These are phyloP conservation scores for Falco biarmicus DNA, from an alignment of 2,797 vertebrate species.

Conservation along the genomic window DNA sequence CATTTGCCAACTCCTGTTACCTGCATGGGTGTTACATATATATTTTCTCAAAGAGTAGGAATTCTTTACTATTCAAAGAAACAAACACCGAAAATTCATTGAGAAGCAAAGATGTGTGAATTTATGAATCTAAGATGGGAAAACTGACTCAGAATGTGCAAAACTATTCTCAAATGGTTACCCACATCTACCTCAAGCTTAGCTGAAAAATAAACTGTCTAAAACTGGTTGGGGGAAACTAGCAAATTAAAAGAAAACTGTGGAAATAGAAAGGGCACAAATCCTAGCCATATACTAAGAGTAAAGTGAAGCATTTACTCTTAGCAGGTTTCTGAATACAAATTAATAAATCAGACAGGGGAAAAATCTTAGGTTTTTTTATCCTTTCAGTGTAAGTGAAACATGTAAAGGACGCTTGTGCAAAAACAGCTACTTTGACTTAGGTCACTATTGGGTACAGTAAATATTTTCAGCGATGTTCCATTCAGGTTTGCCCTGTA, in stretches of 20 bases:
- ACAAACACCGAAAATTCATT: not conserved
- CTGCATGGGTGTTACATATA: not conserved
- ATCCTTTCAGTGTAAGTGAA: conserved; percentile 32
- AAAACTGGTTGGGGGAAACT: not conserved
- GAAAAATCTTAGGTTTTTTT: not conserved
- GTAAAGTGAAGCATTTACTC: not conserved
- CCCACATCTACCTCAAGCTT: not conserved
- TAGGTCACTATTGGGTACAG: not conserved
- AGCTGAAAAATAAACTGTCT: conserved; percentile 4
- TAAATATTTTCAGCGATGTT: conserved; percentile 8
- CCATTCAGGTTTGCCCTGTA: not conserved
- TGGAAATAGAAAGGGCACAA: conserved; percentile 24
- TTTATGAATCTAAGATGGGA: not conserved
- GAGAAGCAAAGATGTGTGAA: not conserved
- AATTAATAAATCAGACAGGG: not conserved
- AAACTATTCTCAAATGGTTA: not conserved
- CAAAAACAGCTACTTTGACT: not conserved
- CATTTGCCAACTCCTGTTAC: not conserved
- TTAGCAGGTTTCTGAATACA: not conserved
- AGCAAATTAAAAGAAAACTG: not conserved
- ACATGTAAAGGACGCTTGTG: not conserved
- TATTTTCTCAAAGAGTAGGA: not conserved
- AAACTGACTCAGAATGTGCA: not conserved
- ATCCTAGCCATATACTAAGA: not conserved
- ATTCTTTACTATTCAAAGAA: not conserved